A percentile compares a stretch with the other conserved stretches of the same genome.
These are phyloP conservation scores for Conchocele bisecta DNA, from an alignment of 2,888 invertebrate species.

Conservation along the genomic window DNA sequence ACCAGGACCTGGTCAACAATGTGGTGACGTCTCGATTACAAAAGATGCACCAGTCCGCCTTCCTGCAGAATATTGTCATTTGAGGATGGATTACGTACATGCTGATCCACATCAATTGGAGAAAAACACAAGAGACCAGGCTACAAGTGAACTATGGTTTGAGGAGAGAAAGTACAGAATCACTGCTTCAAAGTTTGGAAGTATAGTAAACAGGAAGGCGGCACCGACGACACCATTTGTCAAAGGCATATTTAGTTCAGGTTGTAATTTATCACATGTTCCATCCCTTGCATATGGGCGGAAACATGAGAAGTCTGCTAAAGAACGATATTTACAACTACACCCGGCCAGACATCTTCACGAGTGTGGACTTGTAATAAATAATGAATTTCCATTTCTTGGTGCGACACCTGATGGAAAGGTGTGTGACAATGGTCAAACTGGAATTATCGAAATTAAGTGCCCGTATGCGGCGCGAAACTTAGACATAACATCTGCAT, in stretches of 20 bases:
- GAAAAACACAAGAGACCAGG: conserved; percentile 11
- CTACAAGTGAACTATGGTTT: conserved; percentile 5
- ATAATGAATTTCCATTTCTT: conserved; percentile 27
- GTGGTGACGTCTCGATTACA: conserved; percentile 3
- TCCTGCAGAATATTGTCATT: neutral
- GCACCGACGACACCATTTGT: conserved; percentile 2
- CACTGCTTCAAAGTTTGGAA: conserved; percentile 27
- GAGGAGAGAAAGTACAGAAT: conserved; percentile 3
- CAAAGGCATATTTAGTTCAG: neutral
- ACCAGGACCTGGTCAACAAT: neutral
- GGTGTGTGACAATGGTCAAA: conserved; percentile 37
- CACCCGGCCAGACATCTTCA: conserved; percentile 26
- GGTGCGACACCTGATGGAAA: conserved; percentile 34
- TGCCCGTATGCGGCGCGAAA: conserved; percentile 46
- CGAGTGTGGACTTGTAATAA: conserved; percentile 41
- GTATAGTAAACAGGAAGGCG: conserved; percentile 16
- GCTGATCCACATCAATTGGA: neutral
- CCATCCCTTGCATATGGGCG: conserved; percentile 26
- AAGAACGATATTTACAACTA: conserved; percentile 22
- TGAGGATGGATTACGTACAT: neutral
- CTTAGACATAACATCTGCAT: conserved; percentile 20
- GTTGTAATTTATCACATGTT: neutral
- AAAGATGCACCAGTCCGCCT: conserved; percentile 3
- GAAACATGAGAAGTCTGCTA: conserved; percentile 22
- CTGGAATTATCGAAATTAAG: conserved; percentile 44